A percentile compares a stretch with the other conserved stretches of the same genome.
These are phyloP conservation scores for Drosophila nigricruria DNA, from an alignment of 2,888 invertebrate species.

Conservation along the genomic window DNA sequence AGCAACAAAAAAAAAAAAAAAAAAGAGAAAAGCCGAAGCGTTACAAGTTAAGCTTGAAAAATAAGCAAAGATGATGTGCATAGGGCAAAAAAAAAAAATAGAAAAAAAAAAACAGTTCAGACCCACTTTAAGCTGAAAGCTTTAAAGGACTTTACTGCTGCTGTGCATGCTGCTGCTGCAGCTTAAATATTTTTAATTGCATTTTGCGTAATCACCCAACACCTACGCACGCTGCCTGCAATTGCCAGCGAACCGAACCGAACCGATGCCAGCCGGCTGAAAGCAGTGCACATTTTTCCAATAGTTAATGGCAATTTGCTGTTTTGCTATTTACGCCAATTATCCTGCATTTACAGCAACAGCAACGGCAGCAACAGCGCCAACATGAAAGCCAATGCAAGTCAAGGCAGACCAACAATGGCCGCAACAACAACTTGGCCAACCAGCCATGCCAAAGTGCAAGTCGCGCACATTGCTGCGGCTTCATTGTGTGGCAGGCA, in stretches of 20 bases:
- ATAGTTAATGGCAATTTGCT: slow-evolving; percentile 81
- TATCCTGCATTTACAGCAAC: slow-evolving; percentile 70
- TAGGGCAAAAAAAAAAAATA: slow-evolving; percentile 7
- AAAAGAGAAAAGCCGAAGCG: slow-evolving; percentile 3
- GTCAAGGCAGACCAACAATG: slow-evolving; percentile 39
- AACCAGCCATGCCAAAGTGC: slow-evolving; percentile 56
- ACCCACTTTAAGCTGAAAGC: slow-evolving; percentile 46
- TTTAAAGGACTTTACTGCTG: slow-evolving; percentile 62
- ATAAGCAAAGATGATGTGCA: slow-evolving; percentile 47
- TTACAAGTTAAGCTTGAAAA: slow-evolving; percentile 56
- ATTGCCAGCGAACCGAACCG: slow-evolving; percentile 28
- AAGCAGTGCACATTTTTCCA: slow-evolving; percentile 74
- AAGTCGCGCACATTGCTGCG: slow-evolving; percentile 59
- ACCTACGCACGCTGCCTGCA: slow-evolving; percentile 51
- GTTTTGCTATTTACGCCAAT: slow-evolving; percentile 81
- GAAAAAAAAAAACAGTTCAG: slow-evolving; percentile 12
- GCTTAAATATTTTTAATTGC: slow-evolving; percentile 80
- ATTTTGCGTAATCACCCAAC: slow-evolving; percentile 77
- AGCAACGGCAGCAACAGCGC: slow-evolving; percentile 29
- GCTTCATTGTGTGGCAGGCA: slow-evolving; percentile 34
- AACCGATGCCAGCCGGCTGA: slow-evolving; percentile 39
- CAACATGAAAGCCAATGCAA: slow-evolving; percentile 50
- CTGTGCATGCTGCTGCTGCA: slow-evolving; percentile 48
- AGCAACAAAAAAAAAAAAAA: slow-evolving; percentile 5
- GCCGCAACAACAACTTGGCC: slow-evolving; percentile 27